These are phyloP conservation scores for Bradypus variegatus DNA, from an alignment of 2,797 vertebrate genomes.

Conservation along the genomic window DNA sequence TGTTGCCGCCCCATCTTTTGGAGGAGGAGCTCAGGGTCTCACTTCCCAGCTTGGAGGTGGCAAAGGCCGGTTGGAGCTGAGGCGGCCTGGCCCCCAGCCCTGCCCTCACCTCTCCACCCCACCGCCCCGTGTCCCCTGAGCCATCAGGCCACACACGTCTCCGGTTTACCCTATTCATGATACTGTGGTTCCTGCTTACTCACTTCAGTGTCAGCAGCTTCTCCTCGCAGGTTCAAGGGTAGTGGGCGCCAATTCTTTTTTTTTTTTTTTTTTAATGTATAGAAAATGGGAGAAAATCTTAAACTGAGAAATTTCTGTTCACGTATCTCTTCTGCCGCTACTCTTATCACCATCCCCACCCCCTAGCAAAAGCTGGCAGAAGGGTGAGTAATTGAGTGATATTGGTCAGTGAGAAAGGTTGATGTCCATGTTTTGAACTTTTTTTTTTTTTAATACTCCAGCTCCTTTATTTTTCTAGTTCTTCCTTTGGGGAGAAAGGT, in stretches of 20 bases:
- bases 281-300: background rate
- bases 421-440: background rate
- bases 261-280: too few relatives aligned
- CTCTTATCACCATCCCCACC: too few relatives aligned
- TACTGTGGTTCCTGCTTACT: background rate
- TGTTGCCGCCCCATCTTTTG: too few relatives aligned
- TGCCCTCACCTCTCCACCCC: rapidly evolving
- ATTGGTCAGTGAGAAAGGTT: background rate
- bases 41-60: background rate
- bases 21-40: background rate
- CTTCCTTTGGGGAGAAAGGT: background rate
- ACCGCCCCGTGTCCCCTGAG: background rate
- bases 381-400: background rate
- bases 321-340: background rate
- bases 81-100: background rate
- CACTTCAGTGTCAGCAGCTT: background rate
- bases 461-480: background rate
- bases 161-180: background rate
- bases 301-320: background rate
- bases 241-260: background rate
- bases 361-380: background rate
- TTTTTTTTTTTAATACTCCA: background rate
- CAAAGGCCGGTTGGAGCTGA: background rate
- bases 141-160: background rate
- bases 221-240: background rate